Evolutionary conservation across 1,140 invertebrate genomes (phyloP), one percentile per base, ranked within the genome.

Genomic region (Agrypnia vestita): DNA sequence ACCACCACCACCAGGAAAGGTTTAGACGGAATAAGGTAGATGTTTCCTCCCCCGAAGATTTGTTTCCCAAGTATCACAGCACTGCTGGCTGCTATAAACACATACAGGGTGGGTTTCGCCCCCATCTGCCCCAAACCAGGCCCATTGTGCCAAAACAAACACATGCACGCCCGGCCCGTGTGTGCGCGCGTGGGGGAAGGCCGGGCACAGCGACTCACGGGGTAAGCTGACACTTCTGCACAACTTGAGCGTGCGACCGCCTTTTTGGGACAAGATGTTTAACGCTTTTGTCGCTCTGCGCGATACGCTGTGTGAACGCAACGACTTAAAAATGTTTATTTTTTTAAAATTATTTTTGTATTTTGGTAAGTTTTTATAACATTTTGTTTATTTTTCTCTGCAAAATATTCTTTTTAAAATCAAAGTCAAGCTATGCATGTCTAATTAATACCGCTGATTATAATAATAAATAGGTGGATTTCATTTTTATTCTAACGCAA

Each of bases 131-230:
- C 67, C 62, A n/a, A 64, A 10, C 15, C 17, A 15, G 17, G 10
- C 15, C 67, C 67, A 71, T 71, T 71, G 67, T 71, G 67, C 67
- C 67, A 71, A 71, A 56, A 74, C 71, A 74, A 55, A 74, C 71
- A 74, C 71, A 74, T 74, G 25, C 71, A 56, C 25, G 51, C 19
- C 43, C 8, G 11, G 3, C 44, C 15, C 44, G 43, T 46, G 61
- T 19, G 1, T 43, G 17, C 17, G 17, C 53, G 17, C 53, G 53
- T n/a, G 61, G 25, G 61, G 55, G 61, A 25, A 64, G 61, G 35
- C 49, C 61, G 35, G 61, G 61, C 61, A 25, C 19, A 64, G 25
- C 61, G 19, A 43, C 61, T 64, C 61, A 35, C 12, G 25, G 61
- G 61, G 61, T 64, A 64, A 64, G 61, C 61, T 64, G 61, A 64